Percentiles rank a stretch among this genome's conserved stretches.
Evolutionary conservation across 2,113 vertebrate genomes (phyloP).

Genomic region (Stictonetta naevosa): DNA sequence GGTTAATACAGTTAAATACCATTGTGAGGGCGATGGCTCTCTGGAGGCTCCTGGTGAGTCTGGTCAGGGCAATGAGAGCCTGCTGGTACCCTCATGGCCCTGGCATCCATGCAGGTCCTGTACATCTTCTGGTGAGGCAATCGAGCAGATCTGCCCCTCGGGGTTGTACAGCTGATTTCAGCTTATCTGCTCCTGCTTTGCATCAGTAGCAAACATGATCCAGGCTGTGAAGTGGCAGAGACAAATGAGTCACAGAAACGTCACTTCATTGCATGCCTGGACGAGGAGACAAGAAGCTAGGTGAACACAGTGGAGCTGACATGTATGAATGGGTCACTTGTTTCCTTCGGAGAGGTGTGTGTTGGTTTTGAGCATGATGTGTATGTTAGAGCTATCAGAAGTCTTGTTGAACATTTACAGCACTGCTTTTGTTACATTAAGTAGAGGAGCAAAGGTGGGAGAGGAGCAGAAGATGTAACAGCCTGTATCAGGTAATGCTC

Average conservation of each 20-base stretch:
- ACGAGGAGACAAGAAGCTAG: neutral
- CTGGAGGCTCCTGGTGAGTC: neutral
- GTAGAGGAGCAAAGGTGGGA: neutral
- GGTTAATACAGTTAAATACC: neutral
- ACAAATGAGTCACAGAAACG: neutral
- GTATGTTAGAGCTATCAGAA: accelerated
- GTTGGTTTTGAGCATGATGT: neutral
- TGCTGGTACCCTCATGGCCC: neutral
- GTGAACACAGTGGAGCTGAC: neutral
- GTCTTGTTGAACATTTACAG: neutral
- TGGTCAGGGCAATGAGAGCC: neutral
- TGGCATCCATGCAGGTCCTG: accelerated
- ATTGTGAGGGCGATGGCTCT: neutral
- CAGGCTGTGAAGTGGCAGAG: neutral
- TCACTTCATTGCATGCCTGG: neutral
- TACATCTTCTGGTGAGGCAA: neutral
- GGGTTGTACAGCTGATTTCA: neutral
- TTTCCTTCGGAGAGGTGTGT: neutral
- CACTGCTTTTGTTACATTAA: neutral
- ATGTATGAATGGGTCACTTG: neutral
- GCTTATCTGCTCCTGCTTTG: neutral
- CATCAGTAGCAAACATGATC: neutral
- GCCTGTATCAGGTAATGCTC: neutral
- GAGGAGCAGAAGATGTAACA: neutral
- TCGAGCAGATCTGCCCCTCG: neutral